A percentile compares a stretch with the other conserved stretches of the same genome.
These are phyloP conservation scores for Arothron firmamentum DNA, from an alignment of 2,113 vertebrate species.

Conservation along the genomic window DNA sequence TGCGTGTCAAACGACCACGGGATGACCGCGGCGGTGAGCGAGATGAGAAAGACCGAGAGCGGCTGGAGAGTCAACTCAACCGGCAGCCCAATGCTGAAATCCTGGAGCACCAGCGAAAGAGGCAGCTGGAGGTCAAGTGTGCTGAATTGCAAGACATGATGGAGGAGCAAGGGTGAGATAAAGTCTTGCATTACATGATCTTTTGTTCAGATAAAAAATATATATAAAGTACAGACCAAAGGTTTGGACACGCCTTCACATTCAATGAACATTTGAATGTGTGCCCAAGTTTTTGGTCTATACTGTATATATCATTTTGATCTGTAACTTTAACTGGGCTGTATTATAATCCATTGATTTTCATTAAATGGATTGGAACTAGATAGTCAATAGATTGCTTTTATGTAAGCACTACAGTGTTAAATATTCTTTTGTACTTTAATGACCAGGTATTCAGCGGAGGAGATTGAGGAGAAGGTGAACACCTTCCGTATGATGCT, in stretches of 20 bases:
- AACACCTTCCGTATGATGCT: conserved; percentile 90
- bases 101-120: conserved; percentile 90
- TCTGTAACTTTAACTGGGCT: neutral
- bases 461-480: conserved; percentile 91
- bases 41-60: conserved; percentile 84
- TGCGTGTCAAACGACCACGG: conserved; percentile 82
- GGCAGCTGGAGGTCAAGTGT: conserved; percentile 91
- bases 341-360: neutral
- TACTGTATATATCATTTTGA: no score
- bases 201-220: no score
- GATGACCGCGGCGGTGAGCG: conserved; percentile 78
- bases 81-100: conserved; percentile 89
- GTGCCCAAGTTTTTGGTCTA: no score
- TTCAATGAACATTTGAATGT: no score
- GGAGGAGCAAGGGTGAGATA: conserved; percentile 88
- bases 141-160: conserved; percentile 93
- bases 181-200: neutral
- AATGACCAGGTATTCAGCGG: conserved; percentile 79
- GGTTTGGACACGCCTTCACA: no score
- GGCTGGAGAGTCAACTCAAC: conserved; percentile 86
- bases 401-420: neutral
- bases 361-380: neutral
- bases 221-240: no score
- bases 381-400: neutral
- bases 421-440: neutral